Evolutionary conservation across 1,140 invertebrate genomes (phyloP).

Genomic region (Orchesella cincta): DNA sequence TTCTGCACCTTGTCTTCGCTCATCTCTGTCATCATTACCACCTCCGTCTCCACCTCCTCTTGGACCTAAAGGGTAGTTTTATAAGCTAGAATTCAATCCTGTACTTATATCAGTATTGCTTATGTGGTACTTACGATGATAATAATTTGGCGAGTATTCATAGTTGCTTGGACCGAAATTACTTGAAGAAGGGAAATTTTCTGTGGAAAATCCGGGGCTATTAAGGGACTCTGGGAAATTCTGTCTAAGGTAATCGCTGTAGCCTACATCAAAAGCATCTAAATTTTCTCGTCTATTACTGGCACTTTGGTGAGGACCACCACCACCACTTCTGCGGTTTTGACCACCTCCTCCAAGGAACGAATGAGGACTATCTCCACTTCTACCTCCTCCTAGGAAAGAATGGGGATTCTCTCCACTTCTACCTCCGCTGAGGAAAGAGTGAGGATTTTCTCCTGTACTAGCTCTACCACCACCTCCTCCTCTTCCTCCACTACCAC

Average conservation of each 20-base stretch:
- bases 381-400: not conserved
- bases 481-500: not conserved
- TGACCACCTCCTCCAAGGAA: not conserved
- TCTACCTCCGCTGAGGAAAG: not conserved
- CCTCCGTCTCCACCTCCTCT: not conserved
- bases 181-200: not conserved
- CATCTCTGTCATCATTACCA: not conserved
- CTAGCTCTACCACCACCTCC: not conserved
- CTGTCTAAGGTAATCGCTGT: slow-evolving; percentile 47
- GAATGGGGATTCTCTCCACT: not conserved
- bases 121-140: not conserved
- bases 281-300: not conserved
- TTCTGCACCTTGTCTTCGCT: not conserved
- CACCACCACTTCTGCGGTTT: not conserved
- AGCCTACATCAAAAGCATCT: slow-evolving; percentile 40
- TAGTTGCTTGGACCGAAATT: not conserved
- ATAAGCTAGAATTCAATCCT: not conserved
- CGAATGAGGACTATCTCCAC: not conserved
- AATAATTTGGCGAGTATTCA: slow-evolving; percentile 8
- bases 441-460: not conserved
- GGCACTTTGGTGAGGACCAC: slow-evolving; percentile 14
- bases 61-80: not conserved
- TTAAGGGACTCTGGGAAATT: slow-evolving; percentile 45
- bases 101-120: not conserved
- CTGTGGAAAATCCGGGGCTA: not conserved